Evolutionary conservation across 2,888 invertebrate species (phyloP), one percentile per base, ranked within the genome.

Genomic region (Cerastis rubricosa): DNA sequence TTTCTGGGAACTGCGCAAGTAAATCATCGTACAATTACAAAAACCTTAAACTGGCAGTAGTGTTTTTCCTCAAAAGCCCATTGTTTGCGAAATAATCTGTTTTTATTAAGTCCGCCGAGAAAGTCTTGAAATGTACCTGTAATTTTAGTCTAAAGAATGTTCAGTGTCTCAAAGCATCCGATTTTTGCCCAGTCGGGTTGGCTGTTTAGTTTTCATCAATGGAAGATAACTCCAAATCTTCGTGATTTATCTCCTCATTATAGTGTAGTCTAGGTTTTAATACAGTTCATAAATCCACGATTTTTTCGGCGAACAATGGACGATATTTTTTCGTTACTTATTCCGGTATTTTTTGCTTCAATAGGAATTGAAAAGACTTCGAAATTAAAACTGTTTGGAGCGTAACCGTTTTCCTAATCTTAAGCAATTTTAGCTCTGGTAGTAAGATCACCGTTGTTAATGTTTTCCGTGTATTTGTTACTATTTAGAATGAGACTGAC

Each of bases 381-480:
- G 47, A 65, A 64, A 65, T 75, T 65, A 66, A 68, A 68, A 47
- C 57, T 64, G n/a, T 82, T 69, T 70, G 25, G n/a, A 74, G 51
- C 65, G 40, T 69, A 69, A 82, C 69, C 63, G 51, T 83, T 84
- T 77, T 72, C 45, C n/a, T 64, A 86, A 83, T 84, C 25, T 68
- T 69, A 1, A 63, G 77, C 64, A 80, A 69, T 73, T 79, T 75
- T 78, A 73, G 64, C 57, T 72, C 17, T 64, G 68, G 77, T 71
- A 78, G 74, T 80, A 75, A 76, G 70, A 75, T 85, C 54, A 70
- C 63, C 83, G 74, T 64, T 81, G 74, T 70, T 76, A 72, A 81
- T 65, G 77, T 65, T 82, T 85, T 79, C 76, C 74, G 74, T 75
- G 72, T 77, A 76, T 79, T 81, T 54, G 68, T 66, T 73, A 74